These are phyloP conservation scores for Heliconius eleuchia DNA, from an alignment of 1,140 invertebrate genomes.

Conservation along the genomic window DNA sequence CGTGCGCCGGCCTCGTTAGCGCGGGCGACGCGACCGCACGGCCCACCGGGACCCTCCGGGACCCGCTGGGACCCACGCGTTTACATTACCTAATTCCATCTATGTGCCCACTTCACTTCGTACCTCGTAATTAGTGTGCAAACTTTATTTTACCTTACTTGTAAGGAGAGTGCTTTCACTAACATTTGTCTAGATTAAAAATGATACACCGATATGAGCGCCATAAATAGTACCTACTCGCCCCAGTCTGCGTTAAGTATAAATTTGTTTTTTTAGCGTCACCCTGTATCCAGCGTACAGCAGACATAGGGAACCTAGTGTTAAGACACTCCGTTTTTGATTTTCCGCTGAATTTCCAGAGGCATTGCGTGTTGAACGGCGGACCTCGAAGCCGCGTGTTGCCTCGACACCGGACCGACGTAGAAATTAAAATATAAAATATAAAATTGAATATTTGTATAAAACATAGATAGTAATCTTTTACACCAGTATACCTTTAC, in stretches of 20 bases:
- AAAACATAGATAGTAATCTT: slow-evolving; percentile 25
- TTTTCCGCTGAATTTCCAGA: too few relatives aligned
- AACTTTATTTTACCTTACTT: not conserved
- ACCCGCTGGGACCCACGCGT: not conserved
- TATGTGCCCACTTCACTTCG: slow-evolving; percentile 20
- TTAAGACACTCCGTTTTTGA: too few relatives aligned
- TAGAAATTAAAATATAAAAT: too few relatives aligned
- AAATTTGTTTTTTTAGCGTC: too few relatives aligned
- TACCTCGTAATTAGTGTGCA: slow-evolving; percentile 7
- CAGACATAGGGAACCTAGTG: too few relatives aligned
- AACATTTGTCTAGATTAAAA: not conserved
- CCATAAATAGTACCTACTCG: not conserved
- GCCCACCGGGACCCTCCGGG: slow-evolving; percentile 16
- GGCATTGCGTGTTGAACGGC: too few relatives aligned
- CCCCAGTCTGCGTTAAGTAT: too few relatives aligned
- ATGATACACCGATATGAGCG: not conserved
- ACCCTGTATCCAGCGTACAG: too few relatives aligned
- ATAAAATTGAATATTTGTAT: slow-evolving; percentile 5
- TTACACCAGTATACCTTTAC: slow-evolving; percentile 28
- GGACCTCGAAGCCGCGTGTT: too few relatives aligned
- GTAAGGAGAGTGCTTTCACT: not conserved
- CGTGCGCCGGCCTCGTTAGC: slow-evolving; percentile 53
- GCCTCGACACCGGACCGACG: too few relatives aligned
- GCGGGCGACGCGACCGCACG: slow-evolving; percentile 46
- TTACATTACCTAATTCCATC: slow-evolving; percentile 8